Conservation (phyloP, 1,140 invertebrate species). For the Oncopodura yosiiana region DNA sequence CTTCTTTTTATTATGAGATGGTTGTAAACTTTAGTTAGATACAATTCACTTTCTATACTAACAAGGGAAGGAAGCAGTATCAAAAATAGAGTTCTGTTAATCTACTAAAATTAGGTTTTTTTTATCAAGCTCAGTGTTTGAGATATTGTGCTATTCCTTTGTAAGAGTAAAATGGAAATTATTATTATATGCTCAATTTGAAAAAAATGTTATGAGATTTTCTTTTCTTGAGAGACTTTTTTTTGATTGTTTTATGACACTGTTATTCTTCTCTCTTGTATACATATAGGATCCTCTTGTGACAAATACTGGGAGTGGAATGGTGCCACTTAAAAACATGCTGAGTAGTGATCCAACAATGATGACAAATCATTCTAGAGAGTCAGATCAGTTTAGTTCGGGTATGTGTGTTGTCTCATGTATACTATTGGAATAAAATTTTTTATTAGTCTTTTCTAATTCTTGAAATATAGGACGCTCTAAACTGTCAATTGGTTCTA, state of each 20-base stretch:
- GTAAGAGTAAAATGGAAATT: too few relatives aligned
- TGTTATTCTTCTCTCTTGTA: too few relatives aligned
- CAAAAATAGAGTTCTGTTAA: too few relatives aligned
- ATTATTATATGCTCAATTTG: too few relatives aligned
- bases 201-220: not conserved
- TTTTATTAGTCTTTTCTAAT: constrained; percentile 1
- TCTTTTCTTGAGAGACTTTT: not conserved
- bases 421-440: constrained; percentile 4
- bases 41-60: too few relatives aligned
- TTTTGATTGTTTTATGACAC: not conserved
- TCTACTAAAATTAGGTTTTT: too few relatives aligned
- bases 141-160: too few relatives aligned
- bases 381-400: constrained; percentile 35
- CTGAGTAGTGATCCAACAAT: constrained; percentile 8
- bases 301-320: constrained; percentile 22
- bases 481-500: constrained; percentile 35
- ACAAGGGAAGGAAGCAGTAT: too few relatives aligned
- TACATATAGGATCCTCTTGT: constrained; percentile 32
- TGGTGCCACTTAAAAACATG: constrained; percentile 19
- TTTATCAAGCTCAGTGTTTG: not conserved
- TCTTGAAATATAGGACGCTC: constrained; percentile 26
- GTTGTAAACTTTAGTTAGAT: not conserved
- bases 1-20: not conserved
- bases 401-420: constrained; percentile 20
- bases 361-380: too few relatives aligned